These are phyloP conservation scores for Dilophus febrilis DNA, from an alignment of 2,888 invertebrate species.

Conservation along the genomic window DNA sequence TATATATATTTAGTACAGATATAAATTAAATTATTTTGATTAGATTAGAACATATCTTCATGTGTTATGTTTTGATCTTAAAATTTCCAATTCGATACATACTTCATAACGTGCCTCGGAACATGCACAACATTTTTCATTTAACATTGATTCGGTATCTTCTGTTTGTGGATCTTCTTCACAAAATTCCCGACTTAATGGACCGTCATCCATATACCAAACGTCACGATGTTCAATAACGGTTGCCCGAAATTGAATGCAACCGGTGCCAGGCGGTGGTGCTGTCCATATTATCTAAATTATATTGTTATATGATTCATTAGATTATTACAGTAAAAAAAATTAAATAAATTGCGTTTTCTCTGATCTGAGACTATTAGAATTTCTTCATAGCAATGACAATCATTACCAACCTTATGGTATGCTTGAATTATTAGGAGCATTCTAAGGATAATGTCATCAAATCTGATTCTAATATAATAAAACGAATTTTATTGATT, in stretches of 20 bases:
- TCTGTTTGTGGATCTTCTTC: constrained; percentile 49
- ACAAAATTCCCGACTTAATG: constrained; percentile 52
- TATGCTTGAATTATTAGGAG: no score
- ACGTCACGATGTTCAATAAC: constrained; percentile 53
- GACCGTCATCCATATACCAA: constrained; percentile 71
- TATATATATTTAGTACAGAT: no score
- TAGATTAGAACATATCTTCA: no score
- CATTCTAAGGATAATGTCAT: no score
- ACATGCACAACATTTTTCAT: constrained; percentile 65
- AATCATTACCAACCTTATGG: no score
- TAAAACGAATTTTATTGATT: no score
- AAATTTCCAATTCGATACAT: constrained; percentile 9
- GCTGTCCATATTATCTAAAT: constrained; percentile 51
- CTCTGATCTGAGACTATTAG: no score
- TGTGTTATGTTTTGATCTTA: no score
- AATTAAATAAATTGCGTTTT: no score
- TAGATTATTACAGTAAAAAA: background rate
- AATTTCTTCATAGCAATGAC: no score
- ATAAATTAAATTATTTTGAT: constrained; percentile 9
- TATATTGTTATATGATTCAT: background rate
- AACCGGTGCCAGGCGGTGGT: constrained; percentile 61
- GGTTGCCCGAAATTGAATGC: constrained; percentile 63
- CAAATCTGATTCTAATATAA: no score
- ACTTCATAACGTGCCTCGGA: constrained; percentile 96
- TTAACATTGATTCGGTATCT: constrained; percentile 29